A percentile compares a stretch with the other conserved stretches of the same genome.
phyloP scores from a whole-genome alignment of 2,888 invertebrate species.

The Lasioglossum figueresi region DNA sequence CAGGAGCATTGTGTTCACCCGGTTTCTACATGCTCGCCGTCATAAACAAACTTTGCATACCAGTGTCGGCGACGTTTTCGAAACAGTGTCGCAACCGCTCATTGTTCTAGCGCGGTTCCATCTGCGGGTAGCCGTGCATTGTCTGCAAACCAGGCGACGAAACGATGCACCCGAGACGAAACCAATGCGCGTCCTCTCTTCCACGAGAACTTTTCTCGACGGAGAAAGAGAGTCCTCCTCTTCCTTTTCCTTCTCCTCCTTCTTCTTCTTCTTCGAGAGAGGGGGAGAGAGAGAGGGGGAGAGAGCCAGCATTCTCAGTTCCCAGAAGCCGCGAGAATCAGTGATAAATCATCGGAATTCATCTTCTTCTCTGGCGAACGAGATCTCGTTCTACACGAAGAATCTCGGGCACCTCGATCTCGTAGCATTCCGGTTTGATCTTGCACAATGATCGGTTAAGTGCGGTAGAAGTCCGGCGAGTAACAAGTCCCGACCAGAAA shows the following conservation, averaged over 20 bases:
- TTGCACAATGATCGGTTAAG: slow-evolving; percentile 66
- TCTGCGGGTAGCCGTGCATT: slow-evolving; percentile 40
- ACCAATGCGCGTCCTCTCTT: not conserved
- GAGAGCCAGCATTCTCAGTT: not conserved
- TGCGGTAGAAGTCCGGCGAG: slow-evolving; percentile 56
- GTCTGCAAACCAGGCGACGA: slow-evolving; percentile 35
- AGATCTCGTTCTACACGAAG: slow-evolving; percentile 32
- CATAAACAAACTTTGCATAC: slow-evolving; percentile 44
- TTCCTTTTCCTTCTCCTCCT: not conserved
- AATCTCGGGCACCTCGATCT: slow-evolving; percentile 46
- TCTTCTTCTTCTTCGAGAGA: too few species aligned
- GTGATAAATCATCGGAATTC: not conserved
- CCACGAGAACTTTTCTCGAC: not conserved
- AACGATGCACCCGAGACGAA: not conserved
- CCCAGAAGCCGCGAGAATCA: slow-evolving; percentile 7
- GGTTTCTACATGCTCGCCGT: slow-evolving; percentile 19
- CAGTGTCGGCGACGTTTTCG: slow-evolving; percentile 36
- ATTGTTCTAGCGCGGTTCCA: slow-evolving; percentile 40
- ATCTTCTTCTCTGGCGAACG: not conserved
- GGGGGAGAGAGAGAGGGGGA: not conserved
- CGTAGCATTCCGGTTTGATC: slow-evolving; percentile 73
- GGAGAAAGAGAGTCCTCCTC: not conserved
- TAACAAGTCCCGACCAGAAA: not conserved
- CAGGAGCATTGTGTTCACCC: slow-evolving; percentile 28
- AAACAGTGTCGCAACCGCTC: slow-evolving; percentile 40